Conservation (phyloP, 1,140 invertebrate species). For the Hypothenemus hampei region DNA sequence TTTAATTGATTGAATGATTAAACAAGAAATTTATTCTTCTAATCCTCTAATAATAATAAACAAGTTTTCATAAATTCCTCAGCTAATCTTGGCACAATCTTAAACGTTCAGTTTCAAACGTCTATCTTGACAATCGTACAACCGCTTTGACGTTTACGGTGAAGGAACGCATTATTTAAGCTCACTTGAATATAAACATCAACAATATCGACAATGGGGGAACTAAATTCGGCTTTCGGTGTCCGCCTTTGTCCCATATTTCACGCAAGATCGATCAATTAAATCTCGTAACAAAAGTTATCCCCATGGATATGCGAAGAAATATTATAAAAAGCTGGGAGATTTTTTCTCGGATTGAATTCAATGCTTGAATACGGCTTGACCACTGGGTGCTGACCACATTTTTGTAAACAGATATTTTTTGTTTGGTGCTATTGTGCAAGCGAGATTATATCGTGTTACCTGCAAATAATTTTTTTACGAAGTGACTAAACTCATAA, state of each 20-base stretch:
- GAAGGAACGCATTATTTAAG: conserved; percentile 22
- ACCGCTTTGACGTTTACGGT: conserved; percentile 20
- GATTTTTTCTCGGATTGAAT: no score
- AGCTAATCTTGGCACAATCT: conserved; percentile 16
- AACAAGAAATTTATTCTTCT: no score
- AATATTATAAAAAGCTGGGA: conserved; percentile 13
- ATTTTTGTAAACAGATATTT: conserved; percentile 28
- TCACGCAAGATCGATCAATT: conserved; percentile 24
- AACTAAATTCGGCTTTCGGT: conserved; percentile 26
- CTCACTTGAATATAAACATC: conserved; percentile 30
- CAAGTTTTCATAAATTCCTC: not conserved
- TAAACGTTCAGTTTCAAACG: conserved; percentile 19
- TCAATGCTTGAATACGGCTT: conserved; percentile 21
- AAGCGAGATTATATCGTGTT: conserved; percentile 9
- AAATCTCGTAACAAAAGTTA: conserved; percentile 6
- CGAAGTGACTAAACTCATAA: conserved; percentile 14
- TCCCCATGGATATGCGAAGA: conserved; percentile 13
- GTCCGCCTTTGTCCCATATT: conserved; percentile 24
- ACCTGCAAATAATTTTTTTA: conserved; percentile 21
- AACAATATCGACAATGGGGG: conserved; percentile 19
- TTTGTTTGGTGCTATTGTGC: conserved; percentile 4
- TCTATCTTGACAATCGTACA: conserved; percentile 26
- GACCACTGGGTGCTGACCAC: conserved; percentile 26
- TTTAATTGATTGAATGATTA: no score
- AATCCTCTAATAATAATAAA: no score